These are phyloP conservation scores for Herpetotheres cachinnans DNA, from an alignment of 2,113 vertebrate genomes.

Conservation along the genomic window DNA sequence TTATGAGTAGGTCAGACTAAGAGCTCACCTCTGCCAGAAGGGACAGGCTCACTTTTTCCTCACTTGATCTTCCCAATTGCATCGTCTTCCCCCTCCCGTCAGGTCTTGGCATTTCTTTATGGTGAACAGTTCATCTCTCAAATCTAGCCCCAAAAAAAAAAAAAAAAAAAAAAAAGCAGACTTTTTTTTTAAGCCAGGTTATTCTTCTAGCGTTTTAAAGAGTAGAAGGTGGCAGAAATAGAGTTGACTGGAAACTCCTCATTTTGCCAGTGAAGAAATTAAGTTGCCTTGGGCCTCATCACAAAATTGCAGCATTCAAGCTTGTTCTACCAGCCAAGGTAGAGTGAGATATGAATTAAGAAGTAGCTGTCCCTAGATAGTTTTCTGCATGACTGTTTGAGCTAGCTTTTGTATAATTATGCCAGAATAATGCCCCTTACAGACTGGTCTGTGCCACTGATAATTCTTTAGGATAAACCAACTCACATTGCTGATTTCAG, in stretches of 20 bases:
- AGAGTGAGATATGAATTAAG: background rate
- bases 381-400: background rate
- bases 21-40: background rate
- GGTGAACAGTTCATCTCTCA: background rate
- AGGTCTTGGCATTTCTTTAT: background rate
- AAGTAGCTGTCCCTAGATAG: background rate
- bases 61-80: background rate
- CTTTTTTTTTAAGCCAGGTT: background rate
- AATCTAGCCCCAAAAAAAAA: background rate
- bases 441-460: background rate
- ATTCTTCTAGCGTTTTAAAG: background rate
- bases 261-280: background rate
- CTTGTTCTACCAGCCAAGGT: background rate
- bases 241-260: background rate
- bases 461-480: background rate
- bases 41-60: background rate
- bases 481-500: background rate
- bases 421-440: background rate
- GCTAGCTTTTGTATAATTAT: background rate
- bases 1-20: background rate
- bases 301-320: background rate
- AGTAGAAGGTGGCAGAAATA: background rate
- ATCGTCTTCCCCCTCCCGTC: background rate
- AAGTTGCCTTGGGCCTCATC: background rate
- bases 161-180: background rate